These are phyloP conservation scores for Spodoptera exigua DNA, from an alignment of 2,888 invertebrate species.

Conservation along the genomic window DNA sequence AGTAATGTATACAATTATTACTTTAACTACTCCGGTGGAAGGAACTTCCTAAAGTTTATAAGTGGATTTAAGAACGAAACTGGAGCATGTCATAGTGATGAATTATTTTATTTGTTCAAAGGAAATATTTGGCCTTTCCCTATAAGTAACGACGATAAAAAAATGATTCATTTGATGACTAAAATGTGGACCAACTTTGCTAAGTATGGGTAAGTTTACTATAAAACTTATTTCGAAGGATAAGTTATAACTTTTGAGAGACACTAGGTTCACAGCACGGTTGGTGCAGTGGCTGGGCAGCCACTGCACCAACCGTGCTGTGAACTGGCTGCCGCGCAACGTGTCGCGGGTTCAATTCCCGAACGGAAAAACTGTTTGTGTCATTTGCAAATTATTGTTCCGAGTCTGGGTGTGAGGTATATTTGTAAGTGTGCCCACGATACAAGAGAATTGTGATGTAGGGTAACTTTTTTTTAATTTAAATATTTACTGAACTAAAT, in stretches of 20 bases:
- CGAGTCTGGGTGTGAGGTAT: too few relatives aligned
- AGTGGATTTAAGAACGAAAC: conserved; percentile 64
- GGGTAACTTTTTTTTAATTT: neutral
- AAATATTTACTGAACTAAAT: neutral
- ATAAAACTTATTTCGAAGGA: too few relatives aligned
- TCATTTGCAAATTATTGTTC: too few relatives aligned
- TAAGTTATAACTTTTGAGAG: too few relatives aligned
- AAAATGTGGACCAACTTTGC: conserved; percentile 83
- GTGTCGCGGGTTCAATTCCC: too few relatives aligned
- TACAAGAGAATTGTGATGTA: too few relatives aligned
- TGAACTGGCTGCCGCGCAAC: too few relatives aligned
- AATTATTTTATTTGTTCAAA: conserved; percentile 80
- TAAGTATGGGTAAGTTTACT: conserved; percentile 75
- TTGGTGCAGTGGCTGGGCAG: too few relatives aligned
- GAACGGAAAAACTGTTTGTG: too few relatives aligned
- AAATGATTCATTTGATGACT: conserved; percentile 75
- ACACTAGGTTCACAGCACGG: too few relatives aligned
- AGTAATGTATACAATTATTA: conserved; percentile 76
- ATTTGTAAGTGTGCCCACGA: too few relatives aligned
- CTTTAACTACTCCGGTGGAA: conserved; percentile 77
- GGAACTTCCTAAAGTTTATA: conserved; percentile 75
- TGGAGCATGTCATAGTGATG: conserved; percentile 82
- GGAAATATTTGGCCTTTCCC: conserved; percentile 71
- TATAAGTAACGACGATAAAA: conserved; percentile 67
- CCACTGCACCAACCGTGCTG: too few relatives aligned